Conservation (phyloP, 2,113 vertebrate genomes). For the Porphyrio hochstetteri region DNA sequence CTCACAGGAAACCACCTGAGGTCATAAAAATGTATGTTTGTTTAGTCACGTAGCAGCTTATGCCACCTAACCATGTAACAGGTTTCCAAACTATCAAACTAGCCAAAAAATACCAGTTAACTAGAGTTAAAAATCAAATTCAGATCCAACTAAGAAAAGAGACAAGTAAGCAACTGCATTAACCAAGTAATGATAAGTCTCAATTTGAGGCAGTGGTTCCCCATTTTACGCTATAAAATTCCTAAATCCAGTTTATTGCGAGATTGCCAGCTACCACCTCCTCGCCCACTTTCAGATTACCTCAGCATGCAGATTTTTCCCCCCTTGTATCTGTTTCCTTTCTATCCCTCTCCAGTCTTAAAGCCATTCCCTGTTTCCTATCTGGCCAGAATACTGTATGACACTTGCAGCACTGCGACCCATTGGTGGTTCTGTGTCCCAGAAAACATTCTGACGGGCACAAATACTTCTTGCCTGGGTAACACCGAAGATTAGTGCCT, state of each 20-base stretch:
- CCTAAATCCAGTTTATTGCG: not conserved
- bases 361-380: not conserved
- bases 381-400: not conserved
- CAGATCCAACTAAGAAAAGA: not conserved
- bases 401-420: not conserved
- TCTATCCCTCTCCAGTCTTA: not conserved
- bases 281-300: not conserved
- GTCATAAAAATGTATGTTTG: conserved; percentile 38
- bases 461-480: not conserved
- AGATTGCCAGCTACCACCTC: not conserved
- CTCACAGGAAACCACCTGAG: conserved; percentile 21
- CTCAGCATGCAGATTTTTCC: not conserved
- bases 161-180: not conserved
- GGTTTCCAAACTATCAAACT: conserved; percentile 18
- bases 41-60: conserved; percentile 1
- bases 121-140: conserved; percentile 32
- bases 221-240: not conserved
- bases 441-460: not conserved
- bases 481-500: not conserved
- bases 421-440: not conserved
- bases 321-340: not conserved
- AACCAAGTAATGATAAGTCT: conserved; percentile 24
- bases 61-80: not conserved
- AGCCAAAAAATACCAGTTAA: conserved; percentile 51
- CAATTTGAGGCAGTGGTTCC: not conserved